Base-by-base conservation (phyloP, 1,140 invertebrate genomes). In the Heliconius congener region DNA sequence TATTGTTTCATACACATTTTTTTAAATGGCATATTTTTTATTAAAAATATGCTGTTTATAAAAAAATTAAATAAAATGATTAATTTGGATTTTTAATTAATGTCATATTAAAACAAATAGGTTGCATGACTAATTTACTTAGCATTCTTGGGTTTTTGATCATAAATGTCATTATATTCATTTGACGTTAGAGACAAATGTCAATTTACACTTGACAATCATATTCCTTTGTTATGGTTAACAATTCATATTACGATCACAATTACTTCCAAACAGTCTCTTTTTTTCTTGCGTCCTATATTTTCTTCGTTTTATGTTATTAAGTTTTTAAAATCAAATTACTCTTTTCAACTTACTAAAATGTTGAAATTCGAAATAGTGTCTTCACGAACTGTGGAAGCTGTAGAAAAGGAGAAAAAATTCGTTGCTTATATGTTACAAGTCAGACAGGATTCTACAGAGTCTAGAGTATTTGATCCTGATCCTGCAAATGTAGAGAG, bases 401-500 rank as follows among this genome's bases (percentile, higher is more conserved):
- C 86, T 77, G 92, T 93, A 79, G 94, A 95, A 27, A 95, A 94
- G 78, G 95, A 96, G 66, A 96, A 96, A 83, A 96, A 96, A 81
- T 95, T 95, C 91, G 96, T 97, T 18, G 94, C 96, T 3, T 97
- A 97, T 80, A 96, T 95, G 85, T 84, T 97, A 74, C 95, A 95
- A 86, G 95, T 96, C 6, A 90, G 95, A 70, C 96, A 95, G 82
- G 94, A 96, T 84, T 85, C 88, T 23, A 84, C 83, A 74, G 88
- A 90, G 76, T 90, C 94, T 6, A 83, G 73, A 13, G 86, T 90
- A 27, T 92, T 93, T 81, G 96, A 96, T 90, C 86, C 90, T 42
- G 95, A 95, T 77, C 96, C 96, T 27, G 96, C 96, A 0, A 95
- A 95, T 46, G 95, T 98, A 50, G 96, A 97, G 84, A 93, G 97